phyloP scores from a whole-genome alignment of 2,888 invertebrate genomes.

The Pachycephus smyrnensis region DNA sequence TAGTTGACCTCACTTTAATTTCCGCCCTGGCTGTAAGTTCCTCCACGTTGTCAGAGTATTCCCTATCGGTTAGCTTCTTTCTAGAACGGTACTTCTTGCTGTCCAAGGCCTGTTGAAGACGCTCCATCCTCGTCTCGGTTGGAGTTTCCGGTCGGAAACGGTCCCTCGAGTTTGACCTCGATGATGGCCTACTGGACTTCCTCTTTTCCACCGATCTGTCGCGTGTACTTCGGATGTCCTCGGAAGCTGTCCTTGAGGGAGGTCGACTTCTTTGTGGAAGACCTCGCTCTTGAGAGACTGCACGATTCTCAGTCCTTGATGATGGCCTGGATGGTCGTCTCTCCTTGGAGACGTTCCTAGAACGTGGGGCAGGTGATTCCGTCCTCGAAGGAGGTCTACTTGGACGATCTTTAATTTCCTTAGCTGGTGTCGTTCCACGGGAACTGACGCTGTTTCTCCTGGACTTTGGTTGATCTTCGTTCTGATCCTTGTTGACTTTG shows the following conservation, averaged over 20 bases:
- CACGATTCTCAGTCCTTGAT: conserved; percentile 45
- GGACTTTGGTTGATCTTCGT: conserved; percentile 14
- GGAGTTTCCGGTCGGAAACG: conserved; percentile 54
- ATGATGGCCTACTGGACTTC: conserved; percentile 41
- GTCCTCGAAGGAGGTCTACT: conserved; percentile 47
- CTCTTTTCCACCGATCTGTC: conserved; percentile 32
- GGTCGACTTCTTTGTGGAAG: conserved; percentile 20
- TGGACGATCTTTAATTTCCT: conserved; percentile 23
- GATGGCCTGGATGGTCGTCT: conserved; percentile 49
- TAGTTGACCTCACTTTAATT: conserved; percentile 75
- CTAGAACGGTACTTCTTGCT: conserved; percentile 42
- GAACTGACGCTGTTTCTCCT: conserved; percentile 33
- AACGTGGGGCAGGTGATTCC: conserved; percentile 47
- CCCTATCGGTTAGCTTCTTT: conserved; percentile 29
- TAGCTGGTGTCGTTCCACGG: conserved; percentile 38
- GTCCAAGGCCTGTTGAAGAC: conserved; percentile 46
- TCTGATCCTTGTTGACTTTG: conserved; percentile 8
- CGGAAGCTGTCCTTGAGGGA: conserved; percentile 34
- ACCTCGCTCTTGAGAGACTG: conserved; percentile 36
- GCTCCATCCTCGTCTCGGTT: conserved; percentile 62
- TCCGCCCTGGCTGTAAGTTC: conserved; percentile 74
- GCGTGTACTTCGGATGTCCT: conserved; percentile 30
- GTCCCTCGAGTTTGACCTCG: conserved; percentile 56
- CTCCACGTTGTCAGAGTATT: conserved; percentile 24
- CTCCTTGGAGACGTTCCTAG: conserved; percentile 45